Conservation (phyloP, 2,888 invertebrate genomes). For the Limnephilus auricula region DNA sequence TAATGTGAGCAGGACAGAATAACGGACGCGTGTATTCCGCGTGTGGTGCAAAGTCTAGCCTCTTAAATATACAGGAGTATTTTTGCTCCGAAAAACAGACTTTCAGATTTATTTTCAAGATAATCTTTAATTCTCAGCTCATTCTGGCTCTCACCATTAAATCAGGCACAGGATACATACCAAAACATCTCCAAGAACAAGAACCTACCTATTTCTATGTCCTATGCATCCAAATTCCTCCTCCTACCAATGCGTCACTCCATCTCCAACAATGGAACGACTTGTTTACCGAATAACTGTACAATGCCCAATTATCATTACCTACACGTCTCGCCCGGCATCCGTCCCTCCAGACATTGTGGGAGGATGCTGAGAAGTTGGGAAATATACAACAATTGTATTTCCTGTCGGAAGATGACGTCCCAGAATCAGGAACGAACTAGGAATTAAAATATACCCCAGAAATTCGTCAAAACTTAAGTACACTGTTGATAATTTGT, state of each 20-base stretch:
- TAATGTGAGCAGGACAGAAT: too few species aligned
- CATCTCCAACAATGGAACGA: background rate
- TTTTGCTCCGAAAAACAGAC: too few species aligned
- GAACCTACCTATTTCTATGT: background rate
- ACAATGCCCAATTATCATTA: conserved; percentile 9
- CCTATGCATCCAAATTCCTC: background rate
- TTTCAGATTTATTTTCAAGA: too few species aligned
- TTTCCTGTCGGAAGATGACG: conserved; percentile 14
- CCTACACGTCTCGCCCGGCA: background rate
- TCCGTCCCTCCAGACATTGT: conserved; percentile 16
- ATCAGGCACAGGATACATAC: too few species aligned
- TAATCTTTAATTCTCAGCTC: too few species aligned
- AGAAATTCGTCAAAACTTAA: background rate
- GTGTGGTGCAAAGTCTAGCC: too few species aligned
- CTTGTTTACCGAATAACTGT: conserved; percentile 9
- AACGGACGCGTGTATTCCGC: too few species aligned
- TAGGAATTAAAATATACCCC: background rate
- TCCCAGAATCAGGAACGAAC: background rate
- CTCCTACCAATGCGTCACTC: background rate
- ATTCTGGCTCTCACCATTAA: too few species aligned
- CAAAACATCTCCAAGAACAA: background rate
- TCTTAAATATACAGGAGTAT: too few species aligned
- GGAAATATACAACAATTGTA: conserved; percentile 1
- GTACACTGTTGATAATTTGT: too few species aligned
- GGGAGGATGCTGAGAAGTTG: conserved; percentile 6